Percentiles rank a stretch among this genome's conserved stretches.
These are phyloP conservation scores for Entomyzon cyanotis DNA, from an alignment of 2,113 vertebrate species.

Conservation along the genomic window DNA sequence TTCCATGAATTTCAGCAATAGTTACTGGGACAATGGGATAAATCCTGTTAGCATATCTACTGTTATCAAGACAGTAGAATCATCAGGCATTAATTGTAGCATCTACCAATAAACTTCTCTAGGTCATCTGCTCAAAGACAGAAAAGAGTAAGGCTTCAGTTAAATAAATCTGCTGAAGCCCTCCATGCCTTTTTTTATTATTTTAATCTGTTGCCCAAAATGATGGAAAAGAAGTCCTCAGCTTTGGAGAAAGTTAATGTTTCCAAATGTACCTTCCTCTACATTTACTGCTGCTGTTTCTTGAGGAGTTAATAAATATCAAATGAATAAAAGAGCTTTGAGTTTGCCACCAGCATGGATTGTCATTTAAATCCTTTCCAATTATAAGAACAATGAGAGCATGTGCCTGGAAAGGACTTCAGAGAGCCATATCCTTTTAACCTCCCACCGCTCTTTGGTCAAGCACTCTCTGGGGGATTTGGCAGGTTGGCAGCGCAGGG, in stretches of 20 bases:
- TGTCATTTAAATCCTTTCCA: slow-evolving; percentile 21
- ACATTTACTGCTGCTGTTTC: background rate
- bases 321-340: background rate
- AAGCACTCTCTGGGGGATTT: background rate
- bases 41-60: background rate
- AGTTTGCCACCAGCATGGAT: background rate
- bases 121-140: background rate
- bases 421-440: background rate
- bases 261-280: background rate
- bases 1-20: background rate
- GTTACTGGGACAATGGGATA: background rate
- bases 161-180: background rate
- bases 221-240: background rate
- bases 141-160: background rate
- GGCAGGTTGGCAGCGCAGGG: background rate
- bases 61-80: background rate
- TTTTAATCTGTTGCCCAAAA: background rate
- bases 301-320: background rate
- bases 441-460: background rate
- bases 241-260: background rate
- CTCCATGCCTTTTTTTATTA: background rate
- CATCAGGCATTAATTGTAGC: background rate
- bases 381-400: slow-evolving; percentile 23
- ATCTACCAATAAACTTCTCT: background rate
- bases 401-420: slow-evolving; percentile 6